Base-by-base conservation (phyloP, 2,888 invertebrate species). In the Pachymerium ferrugineum region DNA sequence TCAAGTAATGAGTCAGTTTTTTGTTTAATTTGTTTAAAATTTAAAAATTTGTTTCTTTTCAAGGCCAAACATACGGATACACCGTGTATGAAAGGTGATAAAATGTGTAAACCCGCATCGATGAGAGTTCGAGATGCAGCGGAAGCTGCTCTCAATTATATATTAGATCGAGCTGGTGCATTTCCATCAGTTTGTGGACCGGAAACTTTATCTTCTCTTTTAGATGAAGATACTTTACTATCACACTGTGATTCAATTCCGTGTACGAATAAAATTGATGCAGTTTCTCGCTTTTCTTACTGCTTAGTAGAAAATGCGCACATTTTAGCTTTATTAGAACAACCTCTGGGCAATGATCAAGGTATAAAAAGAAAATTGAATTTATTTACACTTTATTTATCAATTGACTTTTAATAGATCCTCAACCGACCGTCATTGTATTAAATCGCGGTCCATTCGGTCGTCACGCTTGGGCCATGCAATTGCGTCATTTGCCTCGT, bases 51-150 rank as follows among this genome's bases (percentile, higher is more conserved):
- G 25, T 69, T 69, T 76, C 19, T 75, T 22, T 8, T 28, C 72
- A 62, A 86, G 85, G 85, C 85, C 30, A 94, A 95, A 83, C 91
- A 91, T 0, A 93, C 93, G 6, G 96, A 96, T 80, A 88, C 90
- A 12, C 88, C 94, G 0, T 92, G 92, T 83, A 91, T 93, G 88
- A 97, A 97, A 82, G 94, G 95, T 78, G 94, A 96, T 78, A 98
- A 98, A 81, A 94, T 95, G 83, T 82, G 96, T 75, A 97, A 97
- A 81, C 97, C 99, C 0, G 97, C 95, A 0, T 98, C 98, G 0
- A 93, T 97, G 91, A 86, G 99, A 78, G 99, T 99, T 0, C 88
- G 96, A 75, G 98, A 99, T 84, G 97, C 98, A 0, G 99, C 98
- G 0, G 98, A 99, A 83, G 92, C 92, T 77, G 85, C 98, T 42